Percentiles rank a stretch among this genome's conserved stretches.
These are phyloP conservation scores for Mionectes macconnelli DNA, from an alignment of 2,113 vertebrate genomes.

Conservation along the genomic window DNA sequence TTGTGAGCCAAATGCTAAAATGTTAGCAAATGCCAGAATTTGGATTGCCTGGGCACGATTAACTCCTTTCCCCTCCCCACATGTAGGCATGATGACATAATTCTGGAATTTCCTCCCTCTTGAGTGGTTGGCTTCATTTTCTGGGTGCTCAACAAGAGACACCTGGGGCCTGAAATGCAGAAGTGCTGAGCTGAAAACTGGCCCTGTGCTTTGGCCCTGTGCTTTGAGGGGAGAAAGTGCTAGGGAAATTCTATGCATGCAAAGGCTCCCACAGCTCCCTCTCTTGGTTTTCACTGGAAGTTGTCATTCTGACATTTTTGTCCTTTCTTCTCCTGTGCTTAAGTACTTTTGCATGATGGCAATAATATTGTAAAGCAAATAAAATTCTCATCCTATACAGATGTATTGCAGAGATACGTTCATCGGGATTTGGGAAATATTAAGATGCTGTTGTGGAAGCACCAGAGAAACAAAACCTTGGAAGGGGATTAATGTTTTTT, in stretches of 20 bases:
- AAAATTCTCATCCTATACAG: neutral
- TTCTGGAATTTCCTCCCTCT: slow-evolving; percentile 63
- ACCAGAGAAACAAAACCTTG: neutral
- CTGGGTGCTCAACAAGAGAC: slow-evolving; percentile 49
- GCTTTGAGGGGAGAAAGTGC: neutral
- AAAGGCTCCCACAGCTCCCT: neutral
- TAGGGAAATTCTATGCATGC: neutral
- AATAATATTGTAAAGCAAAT: neutral
- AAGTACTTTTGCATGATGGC: neutral
- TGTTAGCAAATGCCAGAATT: slow-evolving; percentile 43
- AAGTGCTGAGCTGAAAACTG: neutral
- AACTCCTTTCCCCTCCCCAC: neutral
- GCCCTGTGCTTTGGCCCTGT: neutral
- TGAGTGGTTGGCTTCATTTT: slow-evolving; percentile 44
- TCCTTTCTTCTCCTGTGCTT: neutral
- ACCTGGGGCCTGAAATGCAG: slow-evolving; percentile 24
- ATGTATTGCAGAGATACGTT: neutral
- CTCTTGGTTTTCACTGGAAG: neutral
- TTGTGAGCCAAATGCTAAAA: slow-evolving; percentile 22
- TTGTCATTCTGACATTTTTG: neutral
- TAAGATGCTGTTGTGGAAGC: neutral
- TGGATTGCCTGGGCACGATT: slow-evolving; percentile 50
- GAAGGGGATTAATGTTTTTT: neutral
- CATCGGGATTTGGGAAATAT: neutral
- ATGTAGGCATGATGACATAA: slow-evolving; percentile 46